Conservation (phyloP, 2,113 vertebrate genomes). For the Pteruthius melanotis region DNA sequence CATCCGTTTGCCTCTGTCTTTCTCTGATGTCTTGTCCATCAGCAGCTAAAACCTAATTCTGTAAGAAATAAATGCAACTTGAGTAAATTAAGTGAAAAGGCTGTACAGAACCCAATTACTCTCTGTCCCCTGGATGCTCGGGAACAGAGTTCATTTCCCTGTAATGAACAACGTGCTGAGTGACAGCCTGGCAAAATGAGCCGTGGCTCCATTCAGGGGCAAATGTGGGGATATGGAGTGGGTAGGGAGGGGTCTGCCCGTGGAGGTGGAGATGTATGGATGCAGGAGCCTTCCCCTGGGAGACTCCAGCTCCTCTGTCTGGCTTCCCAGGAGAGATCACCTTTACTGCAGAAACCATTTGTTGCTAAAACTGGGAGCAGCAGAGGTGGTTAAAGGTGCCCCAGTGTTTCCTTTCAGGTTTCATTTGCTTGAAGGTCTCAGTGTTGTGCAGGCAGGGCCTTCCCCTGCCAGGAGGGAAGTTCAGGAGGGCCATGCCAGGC, state of each 20-base stretch:
- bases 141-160: slow-evolving; percentile 70
- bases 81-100: slow-evolving; percentile 73
- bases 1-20: slow-evolving; percentile 52
- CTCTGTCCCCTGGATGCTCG: neutral
- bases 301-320: neutral
- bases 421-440: neutral
- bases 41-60: slow-evolving; percentile 59
- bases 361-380: slow-evolving; percentile 40
- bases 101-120: slow-evolving; percentile 63
- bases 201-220: neutral
- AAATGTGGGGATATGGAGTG: neutral
- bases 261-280: neutral
- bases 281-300: neutral
- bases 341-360: slow-evolving; percentile 44
- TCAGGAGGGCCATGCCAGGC: neutral
- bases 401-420: neutral
- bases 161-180: slow-evolving; percentile 64
- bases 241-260: neutral
- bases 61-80: slow-evolving; percentile 71
- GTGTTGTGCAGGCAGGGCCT: neutral
- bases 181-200: slow-evolving; percentile 59
- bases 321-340: slow-evolving; percentile 15
- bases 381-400: neutral
- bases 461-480: neutral
- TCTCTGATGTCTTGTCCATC: slow-evolving; percentile 65